A percentile compares a stretch with the other conserved stretches of the same genome.
Conservation (phyloP, 2,113 vertebrate genomes). For the Amphiprion percula region DNA sequence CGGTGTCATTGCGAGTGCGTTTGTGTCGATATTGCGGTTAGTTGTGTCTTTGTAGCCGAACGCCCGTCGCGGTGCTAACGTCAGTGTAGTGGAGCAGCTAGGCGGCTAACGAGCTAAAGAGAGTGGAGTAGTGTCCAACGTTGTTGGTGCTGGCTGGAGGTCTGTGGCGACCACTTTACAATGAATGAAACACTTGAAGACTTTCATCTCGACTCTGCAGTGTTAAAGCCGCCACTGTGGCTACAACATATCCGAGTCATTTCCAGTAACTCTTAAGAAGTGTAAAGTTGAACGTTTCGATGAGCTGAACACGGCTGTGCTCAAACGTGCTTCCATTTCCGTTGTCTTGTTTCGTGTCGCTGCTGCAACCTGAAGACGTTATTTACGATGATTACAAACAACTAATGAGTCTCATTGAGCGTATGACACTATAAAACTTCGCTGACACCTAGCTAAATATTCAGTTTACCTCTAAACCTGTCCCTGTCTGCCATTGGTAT, state of each 20-base stretch:
- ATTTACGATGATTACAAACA: not conserved
- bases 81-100: conserved; percentile 39
- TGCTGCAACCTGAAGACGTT: not conserved
- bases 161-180: not conserved
- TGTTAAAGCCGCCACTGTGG: not conserved
- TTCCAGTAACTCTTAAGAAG: not conserved
- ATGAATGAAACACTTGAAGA: conserved; percentile 47
- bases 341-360: not conserved
- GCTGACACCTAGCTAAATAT: not conserved
- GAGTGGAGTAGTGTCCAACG: conserved; percentile 24
- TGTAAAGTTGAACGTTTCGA: conserved; percentile 23
- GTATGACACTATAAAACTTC: not conserved
- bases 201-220: not conserved
- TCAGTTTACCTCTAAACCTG: not conserved
- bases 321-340: conserved; percentile 33
- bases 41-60: not conserved
- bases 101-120: conserved; percentile 66
- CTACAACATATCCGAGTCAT: not conserved
- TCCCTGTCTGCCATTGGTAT: not conserved
- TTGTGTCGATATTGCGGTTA: not conserved
- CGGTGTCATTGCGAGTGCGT: not conserved
- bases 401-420: not conserved
- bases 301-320: not conserved
- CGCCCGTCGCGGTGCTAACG: conserved; percentile 16
- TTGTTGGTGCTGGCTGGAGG: conserved; percentile 19